phyloP scores from a whole-genome alignment of 2,888 invertebrate genomes.

The Gandaritis pyraliata region DNA sequence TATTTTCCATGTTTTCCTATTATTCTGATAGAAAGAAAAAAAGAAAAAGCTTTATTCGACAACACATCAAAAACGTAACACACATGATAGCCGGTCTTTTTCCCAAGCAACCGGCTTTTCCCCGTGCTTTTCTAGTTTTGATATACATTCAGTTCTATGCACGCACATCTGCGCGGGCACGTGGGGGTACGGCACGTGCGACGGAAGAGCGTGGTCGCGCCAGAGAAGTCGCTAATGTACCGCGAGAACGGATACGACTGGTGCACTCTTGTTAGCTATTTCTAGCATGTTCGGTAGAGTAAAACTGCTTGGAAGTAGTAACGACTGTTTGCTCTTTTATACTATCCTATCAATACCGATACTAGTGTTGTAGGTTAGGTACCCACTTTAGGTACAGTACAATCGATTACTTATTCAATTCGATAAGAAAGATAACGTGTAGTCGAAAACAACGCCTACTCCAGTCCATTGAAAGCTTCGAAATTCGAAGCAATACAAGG shows the following conservation, averaged over 20 bases:
- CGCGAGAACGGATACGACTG: slow-evolving; percentile 32
- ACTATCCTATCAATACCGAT: slow-evolving; percentile 16
- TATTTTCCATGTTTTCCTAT: no score
- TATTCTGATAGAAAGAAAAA: no score
- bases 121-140: not conserved
- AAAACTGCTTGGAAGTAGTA: slow-evolving; percentile 19
- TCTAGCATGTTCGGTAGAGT: slow-evolving; percentile 23
- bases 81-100: not conserved
- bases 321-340: slow-evolving; percentile 18
- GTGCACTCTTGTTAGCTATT: slow-evolving; percentile 33
- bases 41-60: no score
- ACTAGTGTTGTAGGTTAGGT: not conserved
- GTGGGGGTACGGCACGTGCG: slow-evolving; percentile 30
- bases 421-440: no score
- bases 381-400: not conserved
- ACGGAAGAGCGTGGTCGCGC: slow-evolving; percentile 30
- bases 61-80: no score
- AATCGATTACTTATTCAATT: no score
- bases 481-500: no score
- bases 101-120: not conserved
- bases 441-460: no score
- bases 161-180: slow-evolving; percentile 33
- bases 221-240: slow-evolving; percentile 35
- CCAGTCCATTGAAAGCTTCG: no score
- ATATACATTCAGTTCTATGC: not conserved